Base-by-base conservation (phyloP, 2,888 invertebrate genomes). In the Rhogogaster chlorosoma region DNA sequence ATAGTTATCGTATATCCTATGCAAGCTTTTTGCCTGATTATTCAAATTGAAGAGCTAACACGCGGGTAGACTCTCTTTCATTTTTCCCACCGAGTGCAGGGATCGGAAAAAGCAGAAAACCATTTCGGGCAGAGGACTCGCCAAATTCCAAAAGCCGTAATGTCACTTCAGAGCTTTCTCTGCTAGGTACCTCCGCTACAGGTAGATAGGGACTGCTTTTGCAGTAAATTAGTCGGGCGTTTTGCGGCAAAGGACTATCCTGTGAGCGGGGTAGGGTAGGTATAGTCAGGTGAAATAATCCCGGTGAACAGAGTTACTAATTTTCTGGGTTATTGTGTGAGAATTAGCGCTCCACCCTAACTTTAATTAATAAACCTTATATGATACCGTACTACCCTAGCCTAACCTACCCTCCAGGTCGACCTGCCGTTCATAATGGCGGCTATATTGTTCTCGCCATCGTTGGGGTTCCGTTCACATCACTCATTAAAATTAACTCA, bases 261-360 rank as follows among this genome's bases (percentile, higher is more conserved):
- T 22, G 80, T 57, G 61, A 75, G 1, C n/a, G 22, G n/a, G 38
- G 42, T 38, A 73, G 22, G 12, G 12, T 4, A 22, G 12, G 29
- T 42, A 57, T 64, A 67, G 38, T 67, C 61, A 67, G 83, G 83
- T 83, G 70, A 83, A 83, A 83, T 83, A 83, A 83, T 22, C 83
- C 83, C n/a, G 83, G 67, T 22, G 38, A 70, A 38, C 85, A 83
- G 89, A 89, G 88, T 89, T 88, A 85, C 87, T 88, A 88, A 89
- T 89, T 88, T 88, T 88, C 87, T 80, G 26, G 85, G 64, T 82
- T 70, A 83, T 83, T 85, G 82, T 85, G 80, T 78, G 85, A 77
- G 82, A 85, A 85, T 85, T 85, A 85, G 71, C 82, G 61, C 77
- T 64, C 45, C 83, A 18, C 45, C 61, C 84, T 78, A 84, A 84